phyloP scores from a whole-genome alignment of 2,797 vertebrate genomes.

The Nannoperca australis region DNA sequence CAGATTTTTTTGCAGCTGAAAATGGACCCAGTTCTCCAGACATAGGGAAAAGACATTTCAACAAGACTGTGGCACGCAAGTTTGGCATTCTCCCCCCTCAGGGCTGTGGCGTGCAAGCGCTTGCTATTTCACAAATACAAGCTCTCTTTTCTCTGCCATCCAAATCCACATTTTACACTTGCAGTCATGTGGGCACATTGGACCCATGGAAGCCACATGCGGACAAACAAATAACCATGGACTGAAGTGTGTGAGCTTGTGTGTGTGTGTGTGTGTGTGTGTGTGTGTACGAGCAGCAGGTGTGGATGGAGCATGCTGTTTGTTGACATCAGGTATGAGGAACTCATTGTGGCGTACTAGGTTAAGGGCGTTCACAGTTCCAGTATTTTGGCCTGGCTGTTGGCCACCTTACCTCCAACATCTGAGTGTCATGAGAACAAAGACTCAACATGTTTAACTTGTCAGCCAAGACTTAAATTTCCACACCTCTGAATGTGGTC shows the following conservation, averaged over 20 bases:
- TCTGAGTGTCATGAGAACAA: constrained; percentile 21
- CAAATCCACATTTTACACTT: constrained; percentile 84
- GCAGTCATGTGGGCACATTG: constrained; percentile 76
- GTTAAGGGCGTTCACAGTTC: constrained; percentile 40
- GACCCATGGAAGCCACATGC: constrained; percentile 69
- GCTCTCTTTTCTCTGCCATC: constrained; percentile 82
- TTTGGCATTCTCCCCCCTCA: constrained; percentile 83
- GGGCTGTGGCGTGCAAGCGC: constrained; percentile 84
- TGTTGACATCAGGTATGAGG: constrained; percentile 58
- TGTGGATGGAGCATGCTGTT: constrained; percentile 43
- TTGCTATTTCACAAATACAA: constrained; percentile 83
- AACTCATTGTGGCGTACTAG: constrained; percentile 38
- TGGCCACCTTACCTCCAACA: constrained; percentile 36
- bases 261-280: constrained; percentile 28
- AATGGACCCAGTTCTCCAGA: constrained; percentile 83
- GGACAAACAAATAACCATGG: constrained; percentile 66
- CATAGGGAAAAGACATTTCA: constrained; percentile 85
- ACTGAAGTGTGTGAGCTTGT: constrained; percentile 36
- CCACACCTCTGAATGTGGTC: constrained; percentile 6
- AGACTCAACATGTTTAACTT: constrained; percentile 25
- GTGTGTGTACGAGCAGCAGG: constrained; percentile 53
- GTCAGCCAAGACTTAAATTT: constrained; percentile 1
- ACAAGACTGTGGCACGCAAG: constrained; percentile 87
- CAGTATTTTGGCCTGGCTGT: constrained; percentile 13
- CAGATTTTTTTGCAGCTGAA: constrained; percentile 76